phyloP scores from a whole-genome alignment of 2,797 vertebrate genomes.

The Falco rusticolus region DNA sequence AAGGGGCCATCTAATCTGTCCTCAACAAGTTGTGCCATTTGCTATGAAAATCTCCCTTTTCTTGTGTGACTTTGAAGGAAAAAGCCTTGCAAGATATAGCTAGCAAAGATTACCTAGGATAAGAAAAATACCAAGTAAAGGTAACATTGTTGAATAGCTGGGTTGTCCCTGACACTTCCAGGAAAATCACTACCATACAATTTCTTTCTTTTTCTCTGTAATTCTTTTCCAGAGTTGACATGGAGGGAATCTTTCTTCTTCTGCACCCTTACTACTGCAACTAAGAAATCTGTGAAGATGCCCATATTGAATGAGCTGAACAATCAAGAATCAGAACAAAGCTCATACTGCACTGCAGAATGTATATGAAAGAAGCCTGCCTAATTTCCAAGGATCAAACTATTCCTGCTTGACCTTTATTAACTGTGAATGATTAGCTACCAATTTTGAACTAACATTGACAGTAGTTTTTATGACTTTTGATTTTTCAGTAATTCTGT shows the following conservation, averaged over 20 bases:
- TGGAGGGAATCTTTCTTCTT: neutral
- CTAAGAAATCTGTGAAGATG: neutral
- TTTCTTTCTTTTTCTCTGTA: neutral
- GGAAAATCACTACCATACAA: neutral
- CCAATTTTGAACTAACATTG: neutral
- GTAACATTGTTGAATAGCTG: neutral
- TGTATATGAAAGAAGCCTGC: neutral
- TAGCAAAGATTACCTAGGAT: neutral
- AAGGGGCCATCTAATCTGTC: fast-evolving
- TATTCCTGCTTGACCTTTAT: neutral
- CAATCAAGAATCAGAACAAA: neutral
- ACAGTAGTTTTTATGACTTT: neutral
- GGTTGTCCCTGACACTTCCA: neutral
- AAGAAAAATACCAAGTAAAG: neutral
- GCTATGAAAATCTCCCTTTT: neutral
- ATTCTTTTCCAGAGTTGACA: neutral
- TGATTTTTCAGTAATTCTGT: neutral
- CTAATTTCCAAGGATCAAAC: neutral
- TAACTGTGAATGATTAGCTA: neutral
- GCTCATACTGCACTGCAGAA: neutral
- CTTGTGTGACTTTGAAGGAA: neutral
- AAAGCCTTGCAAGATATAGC: neutral
- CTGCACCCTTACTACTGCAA: neutral
- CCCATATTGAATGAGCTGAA: neutral
- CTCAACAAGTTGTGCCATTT: neutral